Conservation (phyloP, 2,888 invertebrate genomes). For the Koerneria pararmatus region DNA sequence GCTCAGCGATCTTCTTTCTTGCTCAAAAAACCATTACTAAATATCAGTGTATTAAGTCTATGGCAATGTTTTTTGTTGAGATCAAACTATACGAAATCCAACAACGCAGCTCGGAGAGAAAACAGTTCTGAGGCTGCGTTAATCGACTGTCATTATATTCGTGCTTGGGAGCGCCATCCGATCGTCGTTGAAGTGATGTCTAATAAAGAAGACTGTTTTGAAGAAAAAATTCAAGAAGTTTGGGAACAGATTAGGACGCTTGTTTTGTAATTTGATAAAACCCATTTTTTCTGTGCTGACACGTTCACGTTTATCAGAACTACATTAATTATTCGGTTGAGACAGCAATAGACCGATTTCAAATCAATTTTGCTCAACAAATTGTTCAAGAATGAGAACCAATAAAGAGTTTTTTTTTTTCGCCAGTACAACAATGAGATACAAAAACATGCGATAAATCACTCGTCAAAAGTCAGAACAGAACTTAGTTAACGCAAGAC, state of each 20-base stretch:
- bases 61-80: neutral
- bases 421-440: too few relatives aligned
- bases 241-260: constrained; percentile 15
- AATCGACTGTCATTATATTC: constrained; percentile 17
- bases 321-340: too few relatives aligned
- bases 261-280: too few relatives aligned
- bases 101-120: constrained; percentile 20
- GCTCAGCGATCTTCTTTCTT: neutral
- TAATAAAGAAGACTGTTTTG: constrained; percentile 19
- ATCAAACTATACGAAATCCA: constrained; percentile 18
- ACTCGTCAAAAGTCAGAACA: too few relatives aligned
- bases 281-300: too few relatives aligned
- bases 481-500: too few relatives aligned
- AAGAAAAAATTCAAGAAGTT: constrained; percentile 12
- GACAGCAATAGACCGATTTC: too few relatives aligned
- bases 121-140: neutral
- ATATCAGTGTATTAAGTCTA: neutral
- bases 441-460: too few relatives aligned
- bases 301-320: too few relatives aligned
- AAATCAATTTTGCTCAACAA: too few relatives aligned
- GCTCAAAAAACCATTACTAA: neutral
- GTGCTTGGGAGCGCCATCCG: constrained; percentile 9
- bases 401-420: too few relatives aligned
- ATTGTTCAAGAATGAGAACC: too few relatives aligned
- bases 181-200: constrained; percentile 11